phyloP scores from a whole-genome alignment of 1,140 invertebrate genomes.

The Brachystomella parvula region DNA sequence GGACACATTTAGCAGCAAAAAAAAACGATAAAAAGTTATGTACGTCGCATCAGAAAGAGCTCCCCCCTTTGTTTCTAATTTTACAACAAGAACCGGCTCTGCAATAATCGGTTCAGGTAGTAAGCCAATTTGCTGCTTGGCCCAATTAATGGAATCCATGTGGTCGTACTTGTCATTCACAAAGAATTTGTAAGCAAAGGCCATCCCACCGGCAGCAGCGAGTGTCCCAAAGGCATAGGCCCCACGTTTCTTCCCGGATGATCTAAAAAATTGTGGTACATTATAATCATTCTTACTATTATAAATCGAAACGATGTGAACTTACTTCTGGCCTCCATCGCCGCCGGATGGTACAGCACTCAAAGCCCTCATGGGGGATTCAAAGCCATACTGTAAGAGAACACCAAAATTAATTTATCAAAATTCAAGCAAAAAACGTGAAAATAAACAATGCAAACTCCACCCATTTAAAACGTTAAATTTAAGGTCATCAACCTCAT shows the following conservation, averaged over 20 bases:
- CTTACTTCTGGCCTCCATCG: not conserved
- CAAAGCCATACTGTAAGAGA: too few species aligned
- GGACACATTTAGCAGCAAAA: not conserved
- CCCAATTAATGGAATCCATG: not conserved
- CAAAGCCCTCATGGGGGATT: not conserved
- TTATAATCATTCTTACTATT: not conserved
- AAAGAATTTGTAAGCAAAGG: not conserved
- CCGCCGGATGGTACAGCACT: not conserved
- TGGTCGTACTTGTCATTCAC: not conserved
- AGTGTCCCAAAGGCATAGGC: slow-evolving; percentile 6
- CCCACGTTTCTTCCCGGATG: slow-evolving; percentile 9
- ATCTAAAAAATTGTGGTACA: not conserved
- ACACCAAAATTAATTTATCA: too few species aligned
- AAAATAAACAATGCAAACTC: too few species aligned
- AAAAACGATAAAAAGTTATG: not conserved
- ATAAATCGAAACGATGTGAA: too few species aligned
- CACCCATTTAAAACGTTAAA: too few species aligned
- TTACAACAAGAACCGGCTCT: not conserved
- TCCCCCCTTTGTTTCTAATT: not conserved
- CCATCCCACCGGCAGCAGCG: slow-evolving; percentile 6
- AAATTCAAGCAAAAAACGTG: too few species aligned
- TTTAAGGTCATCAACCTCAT: too few species aligned
- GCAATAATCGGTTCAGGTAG: not conserved
- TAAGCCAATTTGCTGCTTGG: not conserved
- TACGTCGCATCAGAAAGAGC: not conserved